phyloP scores from a whole-genome alignment of 1,140 invertebrate species.

The Drosophila mauritiana region DNA sequence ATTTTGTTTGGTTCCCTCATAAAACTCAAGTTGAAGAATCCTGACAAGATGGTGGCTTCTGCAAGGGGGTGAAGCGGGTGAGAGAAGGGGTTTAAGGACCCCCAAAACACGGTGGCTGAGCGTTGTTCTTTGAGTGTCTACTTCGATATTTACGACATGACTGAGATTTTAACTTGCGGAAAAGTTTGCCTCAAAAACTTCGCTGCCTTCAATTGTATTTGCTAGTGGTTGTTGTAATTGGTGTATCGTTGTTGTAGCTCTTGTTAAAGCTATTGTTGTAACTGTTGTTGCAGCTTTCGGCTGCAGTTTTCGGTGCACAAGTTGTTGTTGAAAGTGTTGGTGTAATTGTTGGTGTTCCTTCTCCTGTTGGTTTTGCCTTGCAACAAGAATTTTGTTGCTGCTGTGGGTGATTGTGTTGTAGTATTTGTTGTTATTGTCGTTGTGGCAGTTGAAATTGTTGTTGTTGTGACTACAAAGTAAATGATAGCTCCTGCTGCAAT shows the following conservation, averaged over 20 bases:
- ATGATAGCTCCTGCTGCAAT: slow-evolving; percentile 34
- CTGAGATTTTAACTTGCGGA: slow-evolving; percentile 56
- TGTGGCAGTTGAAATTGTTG: not conserved
- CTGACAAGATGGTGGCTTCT: not conserved
- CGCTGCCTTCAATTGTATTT: slow-evolving; percentile 40
- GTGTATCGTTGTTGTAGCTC: not conserved
- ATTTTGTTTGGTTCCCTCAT: slow-evolving; percentile 50
- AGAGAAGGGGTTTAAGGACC: not conserved
- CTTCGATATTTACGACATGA: slow-evolving; percentile 59
- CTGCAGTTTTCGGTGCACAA: not conserved
- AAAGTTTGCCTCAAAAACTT: slow-evolving; percentile 52
- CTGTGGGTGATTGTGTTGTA: not conserved
- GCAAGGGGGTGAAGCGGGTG: not conserved
- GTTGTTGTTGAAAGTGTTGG: slow-evolving; percentile 6
- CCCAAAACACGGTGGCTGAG: not conserved
- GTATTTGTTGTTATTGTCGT: not conserved
- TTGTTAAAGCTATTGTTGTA: not conserved
- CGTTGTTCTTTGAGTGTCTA: slow-evolving; percentile 43
- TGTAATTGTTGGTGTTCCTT: not conserved
- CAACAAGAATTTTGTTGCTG: not conserved
- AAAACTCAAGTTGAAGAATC: slow-evolving; percentile 53
- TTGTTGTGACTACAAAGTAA: slow-evolving; percentile 33
- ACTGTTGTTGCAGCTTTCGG: not conserved
- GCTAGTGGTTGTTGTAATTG: slow-evolving; percentile 4
- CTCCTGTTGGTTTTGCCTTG: not conserved